These are phyloP conservation scores for Zaprionus taronus DNA, from an alignment of 1,140 invertebrate genomes.

Conservation along the genomic window DNA sequence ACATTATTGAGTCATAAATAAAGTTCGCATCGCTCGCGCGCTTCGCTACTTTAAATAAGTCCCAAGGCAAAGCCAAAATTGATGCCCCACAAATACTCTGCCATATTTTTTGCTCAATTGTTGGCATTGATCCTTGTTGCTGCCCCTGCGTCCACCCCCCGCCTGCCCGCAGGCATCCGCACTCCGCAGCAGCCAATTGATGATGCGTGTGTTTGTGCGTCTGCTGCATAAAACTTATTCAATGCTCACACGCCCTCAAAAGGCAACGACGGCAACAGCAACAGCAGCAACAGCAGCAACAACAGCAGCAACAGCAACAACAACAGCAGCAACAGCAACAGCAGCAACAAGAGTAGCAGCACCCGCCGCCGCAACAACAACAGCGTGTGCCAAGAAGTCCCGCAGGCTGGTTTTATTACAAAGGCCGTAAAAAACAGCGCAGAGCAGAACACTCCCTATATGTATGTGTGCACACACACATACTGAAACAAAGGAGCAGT, in stretches of 20 bases:
- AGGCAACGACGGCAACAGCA: constrained; percentile 39
- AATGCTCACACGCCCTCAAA: constrained; percentile 76
- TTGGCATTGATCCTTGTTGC: constrained; percentile 52
- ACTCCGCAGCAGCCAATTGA: neutral
- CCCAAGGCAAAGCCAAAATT: constrained; percentile 59
- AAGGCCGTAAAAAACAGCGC: constrained; percentile 65
- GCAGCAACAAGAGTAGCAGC: constrained; percentile 31
- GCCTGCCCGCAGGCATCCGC: constrained; percentile 16
- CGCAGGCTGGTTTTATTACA: constrained; percentile 77
- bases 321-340: constrained; percentile 35
- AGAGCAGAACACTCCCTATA: constrained; percentile 14
- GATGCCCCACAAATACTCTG: constrained; percentile 73
- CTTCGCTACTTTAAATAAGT: constrained; percentile 77
- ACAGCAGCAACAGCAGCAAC: constrained; percentile 29
- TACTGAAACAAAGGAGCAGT: constrained; percentile 55
- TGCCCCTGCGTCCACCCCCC: constrained; percentile 5
- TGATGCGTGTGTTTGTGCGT: constrained; percentile 67
- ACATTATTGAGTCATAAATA: constrained; percentile 83
- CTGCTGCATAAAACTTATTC: constrained; percentile 80
- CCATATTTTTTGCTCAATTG: constrained; percentile 80
- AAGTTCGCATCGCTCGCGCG: constrained; percentile 65
- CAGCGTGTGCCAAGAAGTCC: constrained; percentile 42
- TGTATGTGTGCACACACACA: neutral
- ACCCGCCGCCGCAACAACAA: constrained; percentile 25
- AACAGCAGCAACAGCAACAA: constrained; percentile 38